Evolutionary conservation across 2,797 vertebrate genomes (phyloP), one percentile per base, ranked within the genome.

Genomic region (Neopelma chrysocephalum): DNA sequence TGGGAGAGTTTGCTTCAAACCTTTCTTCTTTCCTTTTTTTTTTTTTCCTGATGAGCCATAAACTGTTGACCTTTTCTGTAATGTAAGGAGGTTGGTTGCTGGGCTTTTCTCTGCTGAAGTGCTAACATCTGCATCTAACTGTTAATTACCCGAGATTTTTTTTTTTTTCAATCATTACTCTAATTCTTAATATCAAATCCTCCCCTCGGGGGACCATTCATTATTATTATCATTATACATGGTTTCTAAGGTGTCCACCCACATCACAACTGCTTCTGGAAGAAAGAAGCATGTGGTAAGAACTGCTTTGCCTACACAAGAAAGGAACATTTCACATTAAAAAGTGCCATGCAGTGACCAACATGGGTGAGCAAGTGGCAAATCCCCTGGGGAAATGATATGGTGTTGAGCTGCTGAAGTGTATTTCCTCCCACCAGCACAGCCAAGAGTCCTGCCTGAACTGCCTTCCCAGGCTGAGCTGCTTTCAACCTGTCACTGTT

Each of bases 221-320:
- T 96, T 96, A 76, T 96, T 96, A 79, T 95, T 90, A 90, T 75
- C 1, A 0, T 34, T 94, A 47, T 23, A 78, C 58, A 70, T 77
- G 80, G 93, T 95, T 96, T 94, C 94, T 82, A 93, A 94, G 77
- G 48, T 80, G 73, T 88, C 96, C 95, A 86, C 96, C 96, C 94
- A 92, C 94, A 84, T 57, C 86, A 87, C 91, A 90, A 53, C 80
- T 73, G 78, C 70, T 27, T 83, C 54, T 83, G 64, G 51, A 91
- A 84, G 64, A 91, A 51, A 91, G 80, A 92, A 94, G 17, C 34
- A 16, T 47, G 71, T 66, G 89, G 72, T 65, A 91, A 64, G 87
- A 90, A 88, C n/a, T 84, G 58, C 89, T 94, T 86, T 95, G 89
- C 91, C 93, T 93, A 93, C 91, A 91, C 73, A 89, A 53, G 45